A percentile compares a stretch with the other conserved stretches of the same genome.
Evolutionary conservation across 2,888 invertebrate species (phyloP).

Genomic region (Clusia tigrina): DNA sequence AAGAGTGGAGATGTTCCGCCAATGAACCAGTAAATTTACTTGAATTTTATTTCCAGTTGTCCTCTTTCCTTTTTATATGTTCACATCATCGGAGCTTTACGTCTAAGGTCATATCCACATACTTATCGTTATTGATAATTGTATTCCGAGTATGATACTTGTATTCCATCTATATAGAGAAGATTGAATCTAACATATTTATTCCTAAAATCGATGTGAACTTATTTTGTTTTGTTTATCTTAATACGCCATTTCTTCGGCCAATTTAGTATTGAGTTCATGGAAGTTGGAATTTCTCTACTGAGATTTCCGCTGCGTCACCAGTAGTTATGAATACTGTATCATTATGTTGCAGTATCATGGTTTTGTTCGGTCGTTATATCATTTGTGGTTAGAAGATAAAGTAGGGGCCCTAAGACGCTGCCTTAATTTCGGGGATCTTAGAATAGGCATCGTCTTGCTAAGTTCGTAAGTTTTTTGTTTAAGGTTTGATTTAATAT

Average conservation of each 20-base stretch:
- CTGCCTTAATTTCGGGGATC: not conserved
- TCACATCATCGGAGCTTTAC: not conserved
- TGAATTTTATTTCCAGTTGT: conserved; percentile 1
- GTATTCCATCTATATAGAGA: not conserved
- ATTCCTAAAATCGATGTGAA: not conserved
- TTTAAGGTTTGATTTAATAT: too few relatives aligned
- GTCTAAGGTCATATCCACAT: conserved; percentile 6
- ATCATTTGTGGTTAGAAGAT: not conserved
- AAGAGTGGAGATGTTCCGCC: not conserved
- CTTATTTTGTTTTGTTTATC: conserved; percentile 6
- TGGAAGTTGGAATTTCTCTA: not conserved
- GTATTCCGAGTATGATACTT: conserved; percentile 7
- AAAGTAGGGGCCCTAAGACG: not conserved
- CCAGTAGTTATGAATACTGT: not conserved
- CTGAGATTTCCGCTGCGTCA: not conserved
- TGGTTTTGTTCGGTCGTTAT: not conserved
- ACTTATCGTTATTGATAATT: conserved; percentile 6
- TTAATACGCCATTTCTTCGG: not conserved
- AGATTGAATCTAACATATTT: not conserved
- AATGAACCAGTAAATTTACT: not conserved
- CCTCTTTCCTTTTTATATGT: conserved; percentile 8
- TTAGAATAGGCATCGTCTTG: not conserved
- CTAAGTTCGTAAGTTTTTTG: not conserved
- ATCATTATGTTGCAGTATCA: not conserved
- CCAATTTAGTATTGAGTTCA: conserved; percentile 1